Base-by-base conservation (phyloP, 2,113 vertebrate genomes). In the Osmerus eperlanus region DNA sequence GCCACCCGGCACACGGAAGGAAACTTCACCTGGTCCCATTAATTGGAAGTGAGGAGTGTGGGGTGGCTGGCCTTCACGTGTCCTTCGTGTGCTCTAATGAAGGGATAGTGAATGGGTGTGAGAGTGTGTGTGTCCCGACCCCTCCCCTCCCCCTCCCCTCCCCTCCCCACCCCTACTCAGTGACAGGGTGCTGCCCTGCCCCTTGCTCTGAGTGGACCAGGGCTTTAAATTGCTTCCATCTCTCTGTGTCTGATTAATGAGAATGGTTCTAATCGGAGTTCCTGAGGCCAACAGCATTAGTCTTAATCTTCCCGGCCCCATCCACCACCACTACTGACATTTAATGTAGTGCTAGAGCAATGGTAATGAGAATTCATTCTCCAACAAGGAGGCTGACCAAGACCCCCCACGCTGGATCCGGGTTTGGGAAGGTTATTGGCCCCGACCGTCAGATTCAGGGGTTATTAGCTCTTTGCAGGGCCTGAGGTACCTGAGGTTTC, bases 201-300 rank as follows among this genome's bases (percentile, higher is more conserved):
- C 84, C 80, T 62, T 89, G 87, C 85, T 87, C 85, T 4, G 77
- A 76, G 83, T 83, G 83, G 88, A 86, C 86, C 78, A 29, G 81
- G 79, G 70, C 85, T 86, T 87, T 89, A 89, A 89, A 91, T 89
- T 89, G 88, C 90, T 90, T 90, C 89, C 89, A 87, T 89, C 87
- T 83, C 87, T 54, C 70, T 67, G 85, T 84, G 82, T 84, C 87
- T 91, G 90, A 91, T 90, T 91, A 91, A 91, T 91, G 89, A 90
- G 89, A 88, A 85, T 80, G 87, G 83, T 89, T 91, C 86, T 91
- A 91, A 91, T 91, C 89, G 80, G 86, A 90, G 88, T 89, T 90
- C 89, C 87, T 88, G 87, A 83, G 89, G 90, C 89, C 89, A 89
- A 78, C 80, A 75, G 87, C 88, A 91, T 91, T 91, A 91, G 89